Conservation (phyloP, 2,113 vertebrate genomes). For the Mugil cephalus region DNA sequence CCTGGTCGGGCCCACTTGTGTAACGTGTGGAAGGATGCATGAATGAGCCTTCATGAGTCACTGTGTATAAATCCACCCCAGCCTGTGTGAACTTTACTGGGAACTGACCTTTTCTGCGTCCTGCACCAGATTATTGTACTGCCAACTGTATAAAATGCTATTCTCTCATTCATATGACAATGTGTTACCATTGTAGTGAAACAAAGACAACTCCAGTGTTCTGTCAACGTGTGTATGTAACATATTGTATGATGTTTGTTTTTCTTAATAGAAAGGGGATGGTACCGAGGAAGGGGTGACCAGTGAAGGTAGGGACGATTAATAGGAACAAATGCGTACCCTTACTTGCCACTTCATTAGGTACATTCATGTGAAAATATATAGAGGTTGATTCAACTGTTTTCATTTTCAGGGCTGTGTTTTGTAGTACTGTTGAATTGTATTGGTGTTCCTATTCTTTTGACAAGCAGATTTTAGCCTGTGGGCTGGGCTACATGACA, state of each 20-base stretch:
- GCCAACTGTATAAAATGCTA: too few relatives aligned
- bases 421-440: too few relatives aligned
- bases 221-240: background rate
- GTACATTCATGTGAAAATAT: too few relatives aligned
- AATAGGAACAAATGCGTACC: background rate
- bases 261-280: constrained; percentile 91
- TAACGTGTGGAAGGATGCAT: constrained; percentile 32
- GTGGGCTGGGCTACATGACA: too few relatives aligned
- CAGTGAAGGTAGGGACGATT: constrained; percentile 91
- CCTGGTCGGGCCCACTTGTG: constrained; percentile 1
- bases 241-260: constrained; percentile 5
- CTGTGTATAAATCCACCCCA: constrained; percentile 4
- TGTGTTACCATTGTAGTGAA: background rate
- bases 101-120: background rate
- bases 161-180: too few relatives aligned
- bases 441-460: too few relatives aligned
- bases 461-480: too few relatives aligned
- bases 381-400: too few relatives aligned
- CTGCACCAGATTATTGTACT: background rate
- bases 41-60: constrained; percentile 13
- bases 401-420: too few relatives aligned
- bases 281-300: constrained; percentile 94
- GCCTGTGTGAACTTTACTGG: constrained; percentile 14
- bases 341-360: too few relatives aligned
- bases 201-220: background rate